These are phyloP conservation scores for Rhinophrynus dorsalis DNA, from an alignment of 2,797 vertebrate genomes.

Conservation along the genomic window DNA sequence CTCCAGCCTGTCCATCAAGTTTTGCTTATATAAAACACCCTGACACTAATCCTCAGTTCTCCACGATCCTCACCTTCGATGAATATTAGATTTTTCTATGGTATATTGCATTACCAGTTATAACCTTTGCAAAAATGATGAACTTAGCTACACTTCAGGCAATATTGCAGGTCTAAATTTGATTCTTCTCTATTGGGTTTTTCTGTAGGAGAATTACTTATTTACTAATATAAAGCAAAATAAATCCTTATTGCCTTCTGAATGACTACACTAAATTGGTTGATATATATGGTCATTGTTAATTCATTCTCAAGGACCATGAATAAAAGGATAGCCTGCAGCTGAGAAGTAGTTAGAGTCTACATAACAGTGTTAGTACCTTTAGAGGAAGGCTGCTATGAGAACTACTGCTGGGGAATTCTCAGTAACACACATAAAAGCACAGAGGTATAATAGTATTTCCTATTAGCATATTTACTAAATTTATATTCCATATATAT, in stretches of 20 bases:
- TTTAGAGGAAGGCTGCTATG: conserved; percentile 63
- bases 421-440: conserved; percentile 58
- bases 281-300: conserved; percentile 68
- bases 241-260: conserved; percentile 67
- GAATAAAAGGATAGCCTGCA: conserved; percentile 60
- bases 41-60: conserved; percentile 82
- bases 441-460: no score
- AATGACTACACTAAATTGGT: conserved; percentile 63
- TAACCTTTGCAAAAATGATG: conserved; percentile 79
- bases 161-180: conserved; percentile 73
- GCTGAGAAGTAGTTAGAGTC: conserved; percentile 58
- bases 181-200: conserved; percentile 69
- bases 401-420: conserved; percentile 57
- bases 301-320: conserved; percentile 63
- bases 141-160: conserved; percentile 79
- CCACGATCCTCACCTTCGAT: conserved; percentile 77
- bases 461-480: no score
- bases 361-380: conserved; percentile 61
- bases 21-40: conserved; percentile 79
- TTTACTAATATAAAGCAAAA: conserved; percentile 74
- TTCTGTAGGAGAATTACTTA: conserved; percentile 71
- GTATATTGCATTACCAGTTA: conserved; percentile 78
- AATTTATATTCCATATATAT: no score
- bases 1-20: conserved; percentile 80
- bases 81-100: conserved; percentile 81